phyloP scores from a whole-genome alignment of 2,797 vertebrate species.

The Danionella dracula region DNA sequence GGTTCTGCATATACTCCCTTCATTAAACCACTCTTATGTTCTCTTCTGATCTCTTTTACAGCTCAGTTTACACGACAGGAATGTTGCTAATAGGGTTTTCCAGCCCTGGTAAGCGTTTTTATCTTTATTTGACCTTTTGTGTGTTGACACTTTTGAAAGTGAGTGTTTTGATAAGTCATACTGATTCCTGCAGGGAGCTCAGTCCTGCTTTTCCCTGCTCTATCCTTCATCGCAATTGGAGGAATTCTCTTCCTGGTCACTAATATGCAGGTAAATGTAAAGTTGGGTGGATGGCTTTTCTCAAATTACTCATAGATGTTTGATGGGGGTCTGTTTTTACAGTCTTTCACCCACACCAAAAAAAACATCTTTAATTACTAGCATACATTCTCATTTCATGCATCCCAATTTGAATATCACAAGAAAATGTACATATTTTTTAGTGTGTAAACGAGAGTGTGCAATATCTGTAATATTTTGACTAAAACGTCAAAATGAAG shows the following conservation, averaged over 20 bases:
- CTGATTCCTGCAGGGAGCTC: conserved; percentile 62
- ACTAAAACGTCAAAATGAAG: no score
- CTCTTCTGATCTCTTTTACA: conserved; percentile 46
- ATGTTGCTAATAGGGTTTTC: conserved; percentile 77
- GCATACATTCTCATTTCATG: no score
- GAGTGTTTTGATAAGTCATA: neutral
- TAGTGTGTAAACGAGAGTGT: no score
- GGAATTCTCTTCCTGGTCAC: conserved; percentile 85
- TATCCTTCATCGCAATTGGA: conserved; percentile 74
- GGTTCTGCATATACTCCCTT: neutral
- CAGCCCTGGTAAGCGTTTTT: conserved; percentile 64
- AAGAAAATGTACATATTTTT: no score
- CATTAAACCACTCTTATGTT: neutral
- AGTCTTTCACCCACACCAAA: no score
- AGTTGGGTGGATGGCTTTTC: neutral
- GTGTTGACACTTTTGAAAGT: neutral
- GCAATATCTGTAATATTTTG: no score
- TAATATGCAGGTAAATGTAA: conserved; percentile 82
- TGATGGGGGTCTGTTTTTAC: no score
- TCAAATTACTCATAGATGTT: no score
- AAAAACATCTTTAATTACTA: no score
- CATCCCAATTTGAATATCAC: no score
- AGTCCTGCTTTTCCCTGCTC: conserved; percentile 76
- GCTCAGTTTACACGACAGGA: conserved; percentile 74
- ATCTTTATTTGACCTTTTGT: neutral